A percentile compares a stretch with the other conserved stretches of the same genome.
Conservation (phyloP, 2,113 vertebrate genomes). For the Dissostichus mawsoni region DNA sequence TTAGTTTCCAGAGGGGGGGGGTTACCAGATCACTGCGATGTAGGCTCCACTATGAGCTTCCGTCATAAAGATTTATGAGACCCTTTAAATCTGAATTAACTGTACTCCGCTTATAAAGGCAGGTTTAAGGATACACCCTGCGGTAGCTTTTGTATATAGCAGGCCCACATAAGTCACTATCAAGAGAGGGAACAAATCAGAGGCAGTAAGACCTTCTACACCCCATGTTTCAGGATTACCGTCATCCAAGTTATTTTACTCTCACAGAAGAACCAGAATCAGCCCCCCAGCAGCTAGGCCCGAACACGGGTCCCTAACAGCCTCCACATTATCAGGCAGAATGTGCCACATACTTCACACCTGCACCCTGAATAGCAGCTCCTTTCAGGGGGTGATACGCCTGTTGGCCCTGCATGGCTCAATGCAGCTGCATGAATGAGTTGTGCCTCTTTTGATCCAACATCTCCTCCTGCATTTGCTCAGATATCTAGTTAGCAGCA, state of each 20-base stretch:
- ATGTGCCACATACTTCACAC: constrained; percentile 95
- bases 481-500: constrained; percentile 35
- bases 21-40: constrained; percentile 53
- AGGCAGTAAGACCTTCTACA: constrained; percentile 47
- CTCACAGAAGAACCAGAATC: constrained; percentile 93
- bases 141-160: constrained; percentile 54
- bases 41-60: constrained; percentile 48
- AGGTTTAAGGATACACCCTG: constrained; percentile 51
- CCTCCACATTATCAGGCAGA: constrained; percentile 95
- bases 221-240: constrained; percentile 73
- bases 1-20: constrained; percentile 36
- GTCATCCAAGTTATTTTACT: constrained; percentile 90
- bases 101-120: constrained; percentile 54
- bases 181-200: constrained; percentile 10
- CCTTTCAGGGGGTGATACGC: constrained; percentile 96
- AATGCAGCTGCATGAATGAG: constrained; percentile 94
- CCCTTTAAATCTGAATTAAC: constrained; percentile 70
- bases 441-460: constrained; percentile 93
- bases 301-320: constrained; percentile 96
- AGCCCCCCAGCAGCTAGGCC: constrained; percentile 88
- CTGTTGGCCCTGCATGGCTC: constrained; percentile 93
- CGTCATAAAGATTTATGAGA: constrained; percentile 70
- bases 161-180: constrained; percentile 52
- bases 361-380: constrained; percentile 97
- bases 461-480: constrained; percentile 91